Percentiles rank a stretch among this genome's conserved stretches.
phyloP scores from a whole-genome alignment of 2,797 vertebrate species.

The Clarias platycephalus region DNA sequence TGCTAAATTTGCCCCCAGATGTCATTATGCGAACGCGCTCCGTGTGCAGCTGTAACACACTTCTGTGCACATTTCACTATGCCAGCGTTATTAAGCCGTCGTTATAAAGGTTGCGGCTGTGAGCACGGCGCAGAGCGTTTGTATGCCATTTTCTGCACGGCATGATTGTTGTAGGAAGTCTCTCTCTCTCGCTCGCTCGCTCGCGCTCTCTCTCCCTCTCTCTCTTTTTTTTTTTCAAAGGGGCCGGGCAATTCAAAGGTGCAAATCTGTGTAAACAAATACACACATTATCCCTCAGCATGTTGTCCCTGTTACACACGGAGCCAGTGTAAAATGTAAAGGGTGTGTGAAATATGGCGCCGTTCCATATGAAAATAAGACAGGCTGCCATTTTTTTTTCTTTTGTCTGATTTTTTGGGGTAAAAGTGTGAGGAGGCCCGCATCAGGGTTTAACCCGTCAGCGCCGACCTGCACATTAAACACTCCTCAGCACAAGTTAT shows the following conservation, averaged over 20 bases:
- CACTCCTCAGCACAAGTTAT: slow-evolving; percentile 6
- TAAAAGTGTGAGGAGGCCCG: slow-evolving; percentile 74
- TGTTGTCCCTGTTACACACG: background rate
- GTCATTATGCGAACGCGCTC: slow-evolving; percentile 61
- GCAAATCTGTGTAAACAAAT: slow-evolving; percentile 86
- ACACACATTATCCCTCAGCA: slow-evolving; percentile 60
- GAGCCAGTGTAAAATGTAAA: background rate
- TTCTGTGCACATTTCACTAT: slow-evolving; percentile 24
- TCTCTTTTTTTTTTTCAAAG: slow-evolving; percentile 79
- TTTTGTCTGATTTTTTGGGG: slow-evolving; percentile 95
- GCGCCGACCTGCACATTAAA: background rate
- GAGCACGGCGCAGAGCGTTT: slow-evolving; percentile 59
- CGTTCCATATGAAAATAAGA: slow-evolving; percentile 94
- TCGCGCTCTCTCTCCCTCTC: too few species aligned
- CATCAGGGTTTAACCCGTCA: background rate
- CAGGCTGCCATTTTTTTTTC: slow-evolving; percentile 94
- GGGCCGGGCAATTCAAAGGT: slow-evolving; percentile 92
- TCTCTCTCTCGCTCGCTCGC: slow-evolving; percentile 74
- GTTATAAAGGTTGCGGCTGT: slow-evolving; percentile 20
- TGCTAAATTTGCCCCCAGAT: slow-evolving; percentile 52
- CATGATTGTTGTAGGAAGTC: slow-evolving; percentile 88
- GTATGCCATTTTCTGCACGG: slow-evolving; percentile 68
- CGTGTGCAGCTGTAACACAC: slow-evolving; percentile 37
- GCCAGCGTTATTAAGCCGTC: slow-evolving; percentile 14
- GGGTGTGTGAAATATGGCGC: slow-evolving; percentile 84